These are phyloP conservation scores for Anoplolepis gracilipes DNA, from an alignment of 1,140 invertebrate species.

Conservation along the genomic window DNA sequence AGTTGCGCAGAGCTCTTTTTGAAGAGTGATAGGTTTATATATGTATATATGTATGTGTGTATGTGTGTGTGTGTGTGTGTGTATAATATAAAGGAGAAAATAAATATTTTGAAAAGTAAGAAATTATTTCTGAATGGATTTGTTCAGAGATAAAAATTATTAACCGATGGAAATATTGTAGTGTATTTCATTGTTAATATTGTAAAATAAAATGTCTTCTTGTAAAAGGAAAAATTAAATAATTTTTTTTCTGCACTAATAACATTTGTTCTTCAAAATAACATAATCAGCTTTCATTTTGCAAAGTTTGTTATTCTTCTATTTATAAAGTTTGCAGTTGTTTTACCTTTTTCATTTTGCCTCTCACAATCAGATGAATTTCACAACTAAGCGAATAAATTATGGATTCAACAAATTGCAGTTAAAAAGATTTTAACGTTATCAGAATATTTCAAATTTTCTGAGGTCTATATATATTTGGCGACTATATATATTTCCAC, in stretches of 20 bases:
- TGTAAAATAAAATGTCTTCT: neutral
- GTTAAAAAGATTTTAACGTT: neutral
- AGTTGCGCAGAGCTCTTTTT: slow-evolving; percentile 2
- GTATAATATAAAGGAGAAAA: slow-evolving; percentile 19
- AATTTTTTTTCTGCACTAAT: neutral
- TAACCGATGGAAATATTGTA: neutral
- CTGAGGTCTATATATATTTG: no score
- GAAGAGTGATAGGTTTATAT: slow-evolving; percentile 17
- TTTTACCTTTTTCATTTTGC: neutral
- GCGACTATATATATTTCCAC: neutral
- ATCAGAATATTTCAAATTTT: neutral
- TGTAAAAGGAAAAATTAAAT: neutral
- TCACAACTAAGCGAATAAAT: neutral
- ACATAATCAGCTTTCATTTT: no score
- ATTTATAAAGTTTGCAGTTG: neutral
- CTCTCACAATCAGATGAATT: neutral
- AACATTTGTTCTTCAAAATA: neutral
- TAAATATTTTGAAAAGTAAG: slow-evolving; percentile 28
- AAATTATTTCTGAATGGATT: neutral
- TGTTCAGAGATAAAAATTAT: neutral
- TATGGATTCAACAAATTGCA: neutral
- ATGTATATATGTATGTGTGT: no score
- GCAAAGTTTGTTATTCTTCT: neutral
- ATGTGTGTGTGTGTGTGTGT: no score
- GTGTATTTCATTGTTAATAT: neutral